Evolutionary conservation across 1,140 invertebrate species (phyloP).

Genomic region (Bombus difficillimus): DNA sequence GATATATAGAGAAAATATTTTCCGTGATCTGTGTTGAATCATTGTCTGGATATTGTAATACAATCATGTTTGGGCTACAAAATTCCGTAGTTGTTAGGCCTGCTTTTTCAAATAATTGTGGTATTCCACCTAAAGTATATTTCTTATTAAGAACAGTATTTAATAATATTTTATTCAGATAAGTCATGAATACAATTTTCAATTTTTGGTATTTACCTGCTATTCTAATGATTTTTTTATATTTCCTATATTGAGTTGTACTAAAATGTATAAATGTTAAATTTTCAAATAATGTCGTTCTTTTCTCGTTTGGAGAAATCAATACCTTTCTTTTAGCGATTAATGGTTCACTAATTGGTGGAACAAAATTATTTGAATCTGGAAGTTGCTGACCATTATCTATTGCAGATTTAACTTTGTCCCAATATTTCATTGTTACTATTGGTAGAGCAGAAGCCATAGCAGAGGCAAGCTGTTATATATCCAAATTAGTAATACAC

Average conservation of each 20-base stretch:
- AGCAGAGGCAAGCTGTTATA: conserved; percentile 83
- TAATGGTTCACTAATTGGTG: conserved; percentile 16
- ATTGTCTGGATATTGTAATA: conserved; percentile 22
- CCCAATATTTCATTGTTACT: conserved; percentile 86
- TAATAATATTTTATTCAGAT: neutral
- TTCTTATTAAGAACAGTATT: neutral
- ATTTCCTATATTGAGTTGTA: conserved; percentile 2
- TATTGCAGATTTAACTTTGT: conserved; percentile 81
- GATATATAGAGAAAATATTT: neutral
- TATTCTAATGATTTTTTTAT: conserved; percentile 21
- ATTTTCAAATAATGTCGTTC: conserved; percentile 31
- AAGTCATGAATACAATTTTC: neutral
- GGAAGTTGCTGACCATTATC: conserved; percentile 1
- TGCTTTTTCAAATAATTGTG: neutral
- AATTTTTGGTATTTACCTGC: conserved; percentile 29
- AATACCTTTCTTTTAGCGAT: conserved; percentile 1
- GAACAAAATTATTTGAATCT: neutral
- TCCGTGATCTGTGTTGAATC: neutral
- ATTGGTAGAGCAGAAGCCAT: conserved; percentile 85
- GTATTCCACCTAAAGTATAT: conserved; percentile 31
- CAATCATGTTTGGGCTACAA: conserved; percentile 24
- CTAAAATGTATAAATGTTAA: conserved; percentile 43
- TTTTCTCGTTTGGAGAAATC: conserved; percentile 9
- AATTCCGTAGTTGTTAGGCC: neutral
- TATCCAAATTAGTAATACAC: neutral